Conservation (phyloP, 2,797 vertebrate species). For the Schizothorax lantsangensis region DNA sequence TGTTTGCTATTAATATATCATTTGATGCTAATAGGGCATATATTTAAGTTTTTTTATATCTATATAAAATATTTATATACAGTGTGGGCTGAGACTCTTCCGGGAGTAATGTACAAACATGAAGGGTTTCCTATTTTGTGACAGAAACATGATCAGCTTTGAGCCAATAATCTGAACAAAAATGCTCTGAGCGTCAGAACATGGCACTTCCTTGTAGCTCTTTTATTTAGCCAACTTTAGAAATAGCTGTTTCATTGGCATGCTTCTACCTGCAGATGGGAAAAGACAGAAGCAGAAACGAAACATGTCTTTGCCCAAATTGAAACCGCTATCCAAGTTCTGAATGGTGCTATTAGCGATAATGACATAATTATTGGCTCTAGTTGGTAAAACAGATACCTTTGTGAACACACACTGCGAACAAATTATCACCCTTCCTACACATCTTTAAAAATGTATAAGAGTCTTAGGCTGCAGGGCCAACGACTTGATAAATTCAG, state of each 20-base stretch:
- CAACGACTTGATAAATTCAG: conserved; percentile 25
- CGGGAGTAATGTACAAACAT: neutral
- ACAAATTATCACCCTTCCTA: conserved; percentile 58
- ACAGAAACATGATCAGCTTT: conserved; percentile 32
- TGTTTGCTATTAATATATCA: neutral
- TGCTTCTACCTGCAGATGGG: conserved; percentile 32
- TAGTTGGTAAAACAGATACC: conserved; percentile 52
- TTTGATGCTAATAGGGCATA: neutral
- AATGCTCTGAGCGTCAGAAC: neutral
- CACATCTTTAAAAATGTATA: conserved; percentile 49
- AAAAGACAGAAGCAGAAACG: conserved; percentile 34
- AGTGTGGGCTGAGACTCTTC: neutral
- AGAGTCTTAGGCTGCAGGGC: conserved; percentile 41
- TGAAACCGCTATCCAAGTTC: conserved; percentile 41
- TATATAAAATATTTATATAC: neutral
- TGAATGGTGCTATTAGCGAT: conserved; percentile 56
- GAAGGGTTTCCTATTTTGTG: conserved; percentile 30
- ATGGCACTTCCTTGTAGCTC: conserved; percentile 2
- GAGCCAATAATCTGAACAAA: conserved; percentile 18
- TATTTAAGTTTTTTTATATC: neutral
- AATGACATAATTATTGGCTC: conserved; percentile 61
- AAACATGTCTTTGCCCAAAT: conserved; percentile 42
- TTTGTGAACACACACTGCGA: conserved; percentile 56
- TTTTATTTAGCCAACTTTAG: conserved; percentile 33
- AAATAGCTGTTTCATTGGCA: conserved; percentile 41